Evolutionary conservation across 2,888 invertebrate species (phyloP).

Genomic region (Drosophila prostipennis): DNA sequence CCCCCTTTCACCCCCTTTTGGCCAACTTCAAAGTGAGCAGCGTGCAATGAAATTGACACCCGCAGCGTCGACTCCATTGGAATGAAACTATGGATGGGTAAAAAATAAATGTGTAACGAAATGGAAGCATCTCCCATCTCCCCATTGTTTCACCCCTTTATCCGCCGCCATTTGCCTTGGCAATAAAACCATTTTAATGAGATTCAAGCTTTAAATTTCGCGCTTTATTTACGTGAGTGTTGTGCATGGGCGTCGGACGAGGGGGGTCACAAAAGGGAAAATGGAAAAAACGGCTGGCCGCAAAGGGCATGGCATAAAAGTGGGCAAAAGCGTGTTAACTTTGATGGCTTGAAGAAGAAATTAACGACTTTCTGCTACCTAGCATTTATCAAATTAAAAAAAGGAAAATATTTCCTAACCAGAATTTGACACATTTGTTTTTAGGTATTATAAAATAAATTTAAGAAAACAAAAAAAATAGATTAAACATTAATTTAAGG

Average conservation of each 20-base stretch:
- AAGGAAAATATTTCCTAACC: too few species aligned
- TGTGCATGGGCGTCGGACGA: constrained; percentile 30
- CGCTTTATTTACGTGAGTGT: constrained; percentile 73
- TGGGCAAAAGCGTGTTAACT: constrained; percentile 27
- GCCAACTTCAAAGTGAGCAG: constrained; percentile 65
- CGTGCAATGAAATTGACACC: constrained; percentile 75
- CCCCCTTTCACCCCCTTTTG: constrained; percentile 23
- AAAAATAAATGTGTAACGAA: constrained; percentile 73
- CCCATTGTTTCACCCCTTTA: constrained; percentile 8
- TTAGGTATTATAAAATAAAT: too few species aligned
- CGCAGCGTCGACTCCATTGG: constrained; percentile 65
- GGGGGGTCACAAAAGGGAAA: constrained; percentile 15
- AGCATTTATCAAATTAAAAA: not conserved
- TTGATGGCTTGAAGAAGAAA: not conserved
- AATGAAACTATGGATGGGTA: constrained; percentile 70
- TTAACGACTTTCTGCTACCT: constrained; percentile 7
- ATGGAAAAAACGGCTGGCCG: not conserved
- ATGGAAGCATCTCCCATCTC: constrained; percentile 56
- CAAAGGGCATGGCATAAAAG: constrained; percentile 41
- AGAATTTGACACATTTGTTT: too few species aligned
- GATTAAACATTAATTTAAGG: too few species aligned
- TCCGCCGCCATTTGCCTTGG: constrained; percentile 34
- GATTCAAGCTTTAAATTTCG: constrained; percentile 77
- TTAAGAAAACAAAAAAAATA: too few species aligned
- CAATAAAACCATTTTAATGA: constrained; percentile 77